Evolutionary conservation across 2,888 invertebrate species (phyloP).

Genomic region (Drosophila antonietae): DNA sequence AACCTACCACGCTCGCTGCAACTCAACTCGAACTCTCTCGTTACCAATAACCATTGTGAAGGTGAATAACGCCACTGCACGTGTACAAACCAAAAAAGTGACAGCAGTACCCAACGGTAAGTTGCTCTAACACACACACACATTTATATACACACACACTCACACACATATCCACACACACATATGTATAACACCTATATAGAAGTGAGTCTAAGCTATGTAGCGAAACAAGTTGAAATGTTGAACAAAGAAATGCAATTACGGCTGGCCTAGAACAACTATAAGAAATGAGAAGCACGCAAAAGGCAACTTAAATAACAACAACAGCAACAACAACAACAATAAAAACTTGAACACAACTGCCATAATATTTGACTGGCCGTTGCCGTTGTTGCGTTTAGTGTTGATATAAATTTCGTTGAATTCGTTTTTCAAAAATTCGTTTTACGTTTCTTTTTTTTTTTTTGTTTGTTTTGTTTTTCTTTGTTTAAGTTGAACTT

Average conservation of each 20-base stretch:
- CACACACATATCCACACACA: conserved; percentile 14
- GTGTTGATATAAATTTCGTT: conserved; percentile 39
- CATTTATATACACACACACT: conserved; percentile 30
- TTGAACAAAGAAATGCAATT: conserved; percentile 80
- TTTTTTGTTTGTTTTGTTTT: conserved; percentile 18
- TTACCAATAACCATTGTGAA: conserved; percentile 85
- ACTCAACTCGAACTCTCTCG: conserved; percentile 58
- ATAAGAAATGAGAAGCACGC: conserved; percentile 60
- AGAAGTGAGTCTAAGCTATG: conserved; percentile 60
- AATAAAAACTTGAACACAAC: conserved; percentile 52
- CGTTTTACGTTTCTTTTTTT: conserved; percentile 4
- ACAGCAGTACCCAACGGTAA: conserved; percentile 96
- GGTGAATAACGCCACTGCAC: conserved; percentile 99
- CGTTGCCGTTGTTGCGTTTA: conserved; percentile 37
- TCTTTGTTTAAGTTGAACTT: conserved; percentile 52
- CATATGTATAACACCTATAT: conserved; percentile 31
- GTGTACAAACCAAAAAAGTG: conserved; percentile 98
- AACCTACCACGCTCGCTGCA: conserved; percentile 67
- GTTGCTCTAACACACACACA: conserved; percentile 81
- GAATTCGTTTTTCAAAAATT: conserved; percentile 26
- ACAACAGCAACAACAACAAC: conserved; percentile 32
- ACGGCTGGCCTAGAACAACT: conserved; percentile 69
- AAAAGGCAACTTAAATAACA: conserved; percentile 56
- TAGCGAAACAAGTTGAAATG: conserved; percentile 74
- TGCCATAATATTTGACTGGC: conserved; percentile 70